Evolutionary conservation across 2,797 vertebrate genomes (phyloP).

Genomic region (Xiphorhynchus erythropygius): DNA sequence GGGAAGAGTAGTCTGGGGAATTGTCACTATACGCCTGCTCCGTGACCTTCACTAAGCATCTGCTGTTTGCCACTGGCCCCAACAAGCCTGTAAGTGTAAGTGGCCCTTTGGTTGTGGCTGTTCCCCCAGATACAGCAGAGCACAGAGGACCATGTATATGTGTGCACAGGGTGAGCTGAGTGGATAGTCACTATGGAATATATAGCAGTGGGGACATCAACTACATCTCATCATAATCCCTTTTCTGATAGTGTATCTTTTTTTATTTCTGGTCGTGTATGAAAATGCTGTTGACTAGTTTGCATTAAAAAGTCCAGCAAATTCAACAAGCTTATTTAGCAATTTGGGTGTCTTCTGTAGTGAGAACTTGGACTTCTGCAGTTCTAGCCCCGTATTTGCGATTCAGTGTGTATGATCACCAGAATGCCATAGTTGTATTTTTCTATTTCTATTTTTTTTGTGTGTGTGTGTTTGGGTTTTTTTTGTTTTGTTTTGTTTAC

Average conservation of each 20-base stretch:
- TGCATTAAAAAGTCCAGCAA: background rate
- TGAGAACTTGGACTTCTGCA: background rate
- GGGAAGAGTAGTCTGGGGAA: background rate
- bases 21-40: background rate
- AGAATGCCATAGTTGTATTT: background rate
- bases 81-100: background rate
- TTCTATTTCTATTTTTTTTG: background rate
- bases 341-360: background rate
- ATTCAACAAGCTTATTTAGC: background rate
- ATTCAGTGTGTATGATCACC: background rate
- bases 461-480: too few relatives aligned
- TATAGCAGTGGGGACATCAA: background rate
- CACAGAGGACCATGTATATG: fast-evolving
- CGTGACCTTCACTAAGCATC: background rate
- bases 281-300: background rate
- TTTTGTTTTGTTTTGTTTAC: slow-evolving; percentile 4
- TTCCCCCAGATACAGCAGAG: background rate
- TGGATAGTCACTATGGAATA: background rate
- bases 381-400: background rate
- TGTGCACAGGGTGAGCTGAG: background rate
- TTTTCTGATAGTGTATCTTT: background rate
- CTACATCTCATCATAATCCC: background rate
- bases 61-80: background rate
- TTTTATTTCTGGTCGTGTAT: background rate
- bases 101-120: background rate